These are phyloP conservation scores for Pogonocherus hispidulus DNA, from an alignment of 2,888 invertebrate species.

Conservation along the genomic window DNA sequence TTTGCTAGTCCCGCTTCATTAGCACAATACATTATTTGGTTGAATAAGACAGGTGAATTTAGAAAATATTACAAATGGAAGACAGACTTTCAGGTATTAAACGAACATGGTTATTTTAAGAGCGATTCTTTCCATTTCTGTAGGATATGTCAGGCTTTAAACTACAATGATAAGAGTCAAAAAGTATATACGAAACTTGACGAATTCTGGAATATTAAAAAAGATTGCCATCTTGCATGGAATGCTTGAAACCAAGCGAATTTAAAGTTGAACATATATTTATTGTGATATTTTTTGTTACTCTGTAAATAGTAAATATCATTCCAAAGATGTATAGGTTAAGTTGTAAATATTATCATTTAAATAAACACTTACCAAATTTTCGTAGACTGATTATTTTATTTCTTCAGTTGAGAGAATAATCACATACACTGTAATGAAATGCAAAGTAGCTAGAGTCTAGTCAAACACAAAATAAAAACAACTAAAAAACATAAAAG, in stretches of 20 bases:
- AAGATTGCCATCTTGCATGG: conserved; percentile 61
- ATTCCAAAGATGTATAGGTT: conserved; percentile 32
- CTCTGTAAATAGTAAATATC: conserved; percentile 18
- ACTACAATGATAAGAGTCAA: conserved; percentile 70
- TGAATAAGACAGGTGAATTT: conserved; percentile 68
- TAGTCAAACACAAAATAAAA: too few relatives aligned
- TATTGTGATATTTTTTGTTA: conserved; percentile 23
- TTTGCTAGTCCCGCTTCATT: conserved; percentile 70
- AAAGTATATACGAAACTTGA: conserved; percentile 68
- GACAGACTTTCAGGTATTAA: conserved; percentile 70
- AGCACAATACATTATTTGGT: conserved; percentile 70
- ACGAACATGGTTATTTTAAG: conserved; percentile 80
- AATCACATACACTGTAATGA: neutral
- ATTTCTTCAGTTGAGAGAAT: neutral
- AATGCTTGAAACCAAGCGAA: conserved; percentile 40
- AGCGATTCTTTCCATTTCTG: conserved; percentile 75
- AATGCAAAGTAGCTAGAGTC: neutral
- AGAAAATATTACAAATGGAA: conserved; percentile 74
- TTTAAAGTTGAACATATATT: neutral
- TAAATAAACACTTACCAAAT: conserved; percentile 24
- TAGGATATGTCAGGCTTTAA: conserved; percentile 78
- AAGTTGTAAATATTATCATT: conserved; percentile 14
- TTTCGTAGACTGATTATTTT: neutral
- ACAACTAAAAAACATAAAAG: too few relatives aligned
- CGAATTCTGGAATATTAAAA: conserved; percentile 64